phyloP scores from a whole-genome alignment of 1,140 invertebrate genomes.

The Bemisia tabaci region DNA sequence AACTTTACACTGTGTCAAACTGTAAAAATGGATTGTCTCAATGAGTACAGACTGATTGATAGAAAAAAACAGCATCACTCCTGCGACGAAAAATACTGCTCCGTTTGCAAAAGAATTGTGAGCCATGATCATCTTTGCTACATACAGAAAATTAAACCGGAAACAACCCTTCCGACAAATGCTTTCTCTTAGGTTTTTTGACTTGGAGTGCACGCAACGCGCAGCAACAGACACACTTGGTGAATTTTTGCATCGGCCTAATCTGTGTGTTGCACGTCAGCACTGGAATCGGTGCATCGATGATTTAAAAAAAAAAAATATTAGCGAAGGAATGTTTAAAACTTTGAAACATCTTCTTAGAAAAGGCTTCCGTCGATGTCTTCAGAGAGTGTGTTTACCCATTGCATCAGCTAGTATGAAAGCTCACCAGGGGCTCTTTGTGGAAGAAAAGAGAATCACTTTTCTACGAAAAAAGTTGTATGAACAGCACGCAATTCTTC shows the following conservation, averaged over 20 bases:
- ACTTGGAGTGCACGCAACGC: not conserved
- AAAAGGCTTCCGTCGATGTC: constrained; percentile 4
- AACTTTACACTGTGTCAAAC: too few species aligned
- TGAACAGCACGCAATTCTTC: too few species aligned
- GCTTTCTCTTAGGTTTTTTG: not conserved
- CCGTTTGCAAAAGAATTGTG: not conserved
- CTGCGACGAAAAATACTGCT: not conserved
- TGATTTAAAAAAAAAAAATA: constrained; percentile 13
- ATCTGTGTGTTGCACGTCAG: not conserved
- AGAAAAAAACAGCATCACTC: too few species aligned
- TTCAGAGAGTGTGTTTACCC: constrained; percentile 10
- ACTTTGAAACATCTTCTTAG: constrained; percentile 19
- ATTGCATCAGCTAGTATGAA: too few species aligned
- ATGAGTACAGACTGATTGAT: too few species aligned
- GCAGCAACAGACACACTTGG: not conserved
- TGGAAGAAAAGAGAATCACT: too few species aligned
- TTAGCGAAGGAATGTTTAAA: constrained; percentile 24
- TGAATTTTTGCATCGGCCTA: not conserved
- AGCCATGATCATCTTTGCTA: not conserved
- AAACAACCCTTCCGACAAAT: not conserved
- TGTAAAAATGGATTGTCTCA: too few species aligned
- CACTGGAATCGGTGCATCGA: not conserved
- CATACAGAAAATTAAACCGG: not conserved
- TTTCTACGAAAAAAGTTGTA: too few species aligned
- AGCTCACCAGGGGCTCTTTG: too few species aligned